Percentiles rank a stretch among this genome's conserved stretches.
Conservation (phyloP, 2,113 vertebrate genomes). For the Ivindomyrus marchei region DNA sequence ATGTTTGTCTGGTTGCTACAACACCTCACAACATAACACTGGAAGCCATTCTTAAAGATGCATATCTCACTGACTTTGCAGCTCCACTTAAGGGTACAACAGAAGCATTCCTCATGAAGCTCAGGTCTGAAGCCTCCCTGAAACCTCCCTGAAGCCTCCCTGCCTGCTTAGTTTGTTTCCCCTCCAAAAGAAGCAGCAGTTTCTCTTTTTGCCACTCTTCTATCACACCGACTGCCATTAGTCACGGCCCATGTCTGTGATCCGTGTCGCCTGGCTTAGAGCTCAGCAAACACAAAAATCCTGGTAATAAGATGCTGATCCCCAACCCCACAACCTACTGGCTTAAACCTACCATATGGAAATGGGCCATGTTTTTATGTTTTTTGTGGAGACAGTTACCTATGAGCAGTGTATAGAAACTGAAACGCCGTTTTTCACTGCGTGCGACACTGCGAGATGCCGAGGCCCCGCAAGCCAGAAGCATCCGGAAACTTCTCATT, state of each 20-base stretch:
- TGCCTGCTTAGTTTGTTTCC: neutral
- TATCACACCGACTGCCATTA: neutral
- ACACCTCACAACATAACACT: neutral
- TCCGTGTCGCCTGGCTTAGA: neutral
- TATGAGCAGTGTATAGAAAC: neutral
- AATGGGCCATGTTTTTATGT: neutral
- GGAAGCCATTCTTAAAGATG: neutral
- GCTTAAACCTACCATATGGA: neutral
- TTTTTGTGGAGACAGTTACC: neutral
- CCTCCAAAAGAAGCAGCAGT: neutral
- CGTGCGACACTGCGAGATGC: neutral
- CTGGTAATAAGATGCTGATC: neutral
- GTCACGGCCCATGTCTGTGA: neutral
- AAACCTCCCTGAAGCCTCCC: neutral
- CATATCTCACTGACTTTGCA: neutral
- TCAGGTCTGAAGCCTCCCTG: neutral
- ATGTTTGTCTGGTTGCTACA: neutral
- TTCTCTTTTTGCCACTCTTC: neutral
- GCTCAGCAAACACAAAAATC: neutral
- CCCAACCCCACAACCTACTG: neutral
- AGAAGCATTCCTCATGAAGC: neutral
- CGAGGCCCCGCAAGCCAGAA: neutral
- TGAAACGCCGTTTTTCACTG: neutral
- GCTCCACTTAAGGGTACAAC: neutral
- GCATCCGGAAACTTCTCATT: neutral